Conservation (phyloP, 2,113 vertebrate genomes). For the Alethe diademata region DNA sequence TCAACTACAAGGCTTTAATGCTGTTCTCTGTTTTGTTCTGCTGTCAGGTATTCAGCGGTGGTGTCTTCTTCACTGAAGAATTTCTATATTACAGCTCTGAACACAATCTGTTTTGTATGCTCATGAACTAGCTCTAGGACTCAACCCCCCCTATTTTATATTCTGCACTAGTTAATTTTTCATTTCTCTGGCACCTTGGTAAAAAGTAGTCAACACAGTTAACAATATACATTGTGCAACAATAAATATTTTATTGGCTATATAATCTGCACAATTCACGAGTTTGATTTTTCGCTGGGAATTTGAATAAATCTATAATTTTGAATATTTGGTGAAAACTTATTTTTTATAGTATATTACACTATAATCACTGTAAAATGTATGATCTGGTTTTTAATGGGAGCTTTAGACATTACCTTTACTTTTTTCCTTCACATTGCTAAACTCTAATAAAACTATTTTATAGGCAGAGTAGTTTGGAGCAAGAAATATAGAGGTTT, state of each 20-base stretch:
- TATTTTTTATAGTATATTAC: conserved; percentile 60
- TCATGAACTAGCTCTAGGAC: conserved; percentile 29
- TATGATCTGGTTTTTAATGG: conserved; percentile 51
- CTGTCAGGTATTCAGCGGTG: conserved; percentile 60
- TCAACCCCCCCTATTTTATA: conserved; percentile 49
- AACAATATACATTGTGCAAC: conserved; percentile 59
- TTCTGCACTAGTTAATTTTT: conserved; percentile 71
- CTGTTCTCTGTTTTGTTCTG: conserved; percentile 63
- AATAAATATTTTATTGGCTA: conserved; percentile 73
- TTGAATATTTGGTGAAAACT: conserved; percentile 41
- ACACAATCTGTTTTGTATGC: conserved; percentile 67
- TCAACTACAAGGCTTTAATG: conserved; percentile 26
- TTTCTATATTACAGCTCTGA: conserved; percentile 53
- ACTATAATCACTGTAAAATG: conserved; percentile 45
- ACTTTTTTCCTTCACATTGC: conserved; percentile 19
- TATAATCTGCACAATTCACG: conserved; percentile 67
- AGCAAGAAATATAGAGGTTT: conserved; percentile 61
- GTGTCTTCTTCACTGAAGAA: conserved; percentile 59
- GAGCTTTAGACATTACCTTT: conserved; percentile 12
- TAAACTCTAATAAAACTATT: conserved; percentile 63
- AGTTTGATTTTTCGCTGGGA: conserved; percentile 52
- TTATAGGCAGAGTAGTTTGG: conserved; percentile 39
- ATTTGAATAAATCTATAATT: conserved; percentile 56
- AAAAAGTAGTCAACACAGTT: conserved; percentile 66
- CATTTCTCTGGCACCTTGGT: conserved; percentile 63